phyloP scores from a whole-genome alignment of 2,888 invertebrate genomes.

The Congeria kusceri region DNA sequence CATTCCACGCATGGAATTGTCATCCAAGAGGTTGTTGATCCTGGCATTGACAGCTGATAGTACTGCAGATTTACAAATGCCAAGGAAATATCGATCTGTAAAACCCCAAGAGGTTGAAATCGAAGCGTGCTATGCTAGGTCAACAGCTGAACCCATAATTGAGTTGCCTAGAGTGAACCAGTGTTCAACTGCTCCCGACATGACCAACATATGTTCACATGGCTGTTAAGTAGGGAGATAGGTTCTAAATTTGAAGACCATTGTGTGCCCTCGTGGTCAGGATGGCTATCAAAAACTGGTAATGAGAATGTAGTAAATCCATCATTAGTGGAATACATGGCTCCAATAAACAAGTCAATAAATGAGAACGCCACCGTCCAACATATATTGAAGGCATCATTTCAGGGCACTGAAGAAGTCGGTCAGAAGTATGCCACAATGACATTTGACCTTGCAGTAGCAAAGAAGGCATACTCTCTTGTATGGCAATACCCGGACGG shows the following conservation, averaged over 20 bases:
- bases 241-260: too few relatives aligned
- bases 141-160: conserved; percentile 34
- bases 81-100: conserved; percentile 5
- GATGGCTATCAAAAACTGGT: too few relatives aligned
- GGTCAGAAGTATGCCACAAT: conserved; percentile 55
- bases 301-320: too few relatives aligned
- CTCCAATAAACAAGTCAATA: conserved; percentile 44
- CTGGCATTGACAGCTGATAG: too few relatives aligned
- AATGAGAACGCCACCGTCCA: conserved; percentile 61
- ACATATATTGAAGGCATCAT: conserved; percentile 50
- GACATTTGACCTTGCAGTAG: conserved; percentile 63
- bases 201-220: background rate
- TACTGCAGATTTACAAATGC: too few relatives aligned
- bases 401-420: conserved; percentile 28
- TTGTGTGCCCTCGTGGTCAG: too few relatives aligned
- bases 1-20: conserved; percentile 52
- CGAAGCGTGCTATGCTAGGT: conserved; percentile 37
- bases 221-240: too few relatives aligned
- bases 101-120: conserved; percentile 17
- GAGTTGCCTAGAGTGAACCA: background rate
- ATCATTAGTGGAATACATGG: conserved; percentile 54
- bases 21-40: too few relatives aligned
- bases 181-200: background rate
- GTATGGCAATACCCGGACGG: conserved; percentile 45
- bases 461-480: conserved; percentile 55